Evolutionary conservation across 2,888 invertebrate genomes (phyloP).

Genomic region (Isoperla grammatica): DNA sequence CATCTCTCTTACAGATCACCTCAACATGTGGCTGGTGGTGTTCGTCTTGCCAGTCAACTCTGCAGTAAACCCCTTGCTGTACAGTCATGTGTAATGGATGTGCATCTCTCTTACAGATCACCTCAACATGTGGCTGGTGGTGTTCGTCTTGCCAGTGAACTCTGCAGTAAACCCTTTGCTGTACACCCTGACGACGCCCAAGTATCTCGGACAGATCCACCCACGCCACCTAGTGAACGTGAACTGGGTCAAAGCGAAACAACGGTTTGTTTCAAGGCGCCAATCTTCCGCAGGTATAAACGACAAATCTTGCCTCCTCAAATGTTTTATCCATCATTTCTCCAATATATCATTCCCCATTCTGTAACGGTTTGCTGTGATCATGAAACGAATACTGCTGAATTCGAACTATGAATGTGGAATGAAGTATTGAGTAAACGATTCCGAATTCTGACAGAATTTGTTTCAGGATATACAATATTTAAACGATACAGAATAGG

Average conservation of each 20-base stretch:
- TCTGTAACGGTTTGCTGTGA: no score
- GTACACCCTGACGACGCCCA: slow-evolving; percentile 63
- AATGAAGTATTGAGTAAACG: no score
- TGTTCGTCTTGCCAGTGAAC: slow-evolving; percentile 62
- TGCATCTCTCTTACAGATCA: slow-evolving; percentile 48
- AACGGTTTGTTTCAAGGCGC: background rate
- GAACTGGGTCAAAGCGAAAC: background rate
- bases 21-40: slow-evolving; percentile 61
- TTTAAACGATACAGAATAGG: no score
- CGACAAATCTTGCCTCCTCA: no score
- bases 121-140: slow-evolving; percentile 58
- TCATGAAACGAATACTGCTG: no score
- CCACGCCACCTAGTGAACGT: no score
- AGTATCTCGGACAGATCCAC: slow-evolving; percentile 53
- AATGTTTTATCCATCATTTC: no score
- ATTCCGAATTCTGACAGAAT: no score
- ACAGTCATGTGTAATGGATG: no score
- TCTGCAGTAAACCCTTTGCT: slow-evolving; percentile 60
- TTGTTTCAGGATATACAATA: no score
- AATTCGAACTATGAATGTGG: no score
- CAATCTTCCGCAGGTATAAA: slow-evolving; percentile 19
- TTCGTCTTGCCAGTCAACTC: slow-evolving; percentile 62
- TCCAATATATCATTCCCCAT: no score
- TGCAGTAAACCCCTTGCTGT: slow-evolving; percentile 59
- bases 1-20: slow-evolving; percentile 48